These are phyloP conservation scores for Trypoxylon attenuatum DNA, from an alignment of 2,888 invertebrate genomes.

Conservation along the genomic window DNA sequence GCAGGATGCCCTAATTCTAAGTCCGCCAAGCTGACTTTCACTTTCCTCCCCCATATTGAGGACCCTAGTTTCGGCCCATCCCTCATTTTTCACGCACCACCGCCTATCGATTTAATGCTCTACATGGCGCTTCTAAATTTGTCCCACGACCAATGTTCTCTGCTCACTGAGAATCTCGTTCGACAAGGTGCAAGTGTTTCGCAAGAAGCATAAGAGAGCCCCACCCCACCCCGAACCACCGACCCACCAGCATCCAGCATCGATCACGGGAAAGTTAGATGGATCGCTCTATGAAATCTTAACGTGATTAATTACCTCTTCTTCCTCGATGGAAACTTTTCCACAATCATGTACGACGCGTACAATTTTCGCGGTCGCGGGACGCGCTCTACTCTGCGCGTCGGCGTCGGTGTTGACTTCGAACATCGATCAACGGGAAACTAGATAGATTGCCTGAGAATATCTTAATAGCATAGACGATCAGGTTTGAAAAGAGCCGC, in stretches of 20 bases:
- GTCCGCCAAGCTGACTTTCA: too few relatives aligned
- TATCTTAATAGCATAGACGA: constrained; percentile 24
- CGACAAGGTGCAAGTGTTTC: too few relatives aligned
- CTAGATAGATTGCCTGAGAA: constrained; percentile 28
- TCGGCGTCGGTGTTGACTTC: background rate
- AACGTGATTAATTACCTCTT: constrained; percentile 28
- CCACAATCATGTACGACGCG: constrained; percentile 12
- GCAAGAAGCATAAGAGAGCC: background rate
- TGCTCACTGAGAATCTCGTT: too few relatives aligned
- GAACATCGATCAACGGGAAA: constrained; percentile 31
- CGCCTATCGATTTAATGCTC: too few relatives aligned
- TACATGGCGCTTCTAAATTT: too few relatives aligned
- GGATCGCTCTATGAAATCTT: constrained; percentile 12
- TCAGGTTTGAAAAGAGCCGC: constrained; percentile 7
- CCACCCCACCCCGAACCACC: constrained; percentile 1
- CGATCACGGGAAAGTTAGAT: constrained; percentile 3
- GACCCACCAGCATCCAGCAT: background rate
- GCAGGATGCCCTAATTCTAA: too few relatives aligned
- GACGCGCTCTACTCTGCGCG: background rate
- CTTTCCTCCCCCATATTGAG: too few relatives aligned
- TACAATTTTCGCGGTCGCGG: constrained; percentile 4
- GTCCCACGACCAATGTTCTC: too few relatives aligned
- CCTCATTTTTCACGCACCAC: too few relatives aligned
- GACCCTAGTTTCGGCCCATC: too few relatives aligned
- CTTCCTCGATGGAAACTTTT: constrained; percentile 15